These are phyloP conservation scores for Sphecodes monilicornis DNA, from an alignment of 2,888 invertebrate genomes.

Conservation along the genomic window DNA sequence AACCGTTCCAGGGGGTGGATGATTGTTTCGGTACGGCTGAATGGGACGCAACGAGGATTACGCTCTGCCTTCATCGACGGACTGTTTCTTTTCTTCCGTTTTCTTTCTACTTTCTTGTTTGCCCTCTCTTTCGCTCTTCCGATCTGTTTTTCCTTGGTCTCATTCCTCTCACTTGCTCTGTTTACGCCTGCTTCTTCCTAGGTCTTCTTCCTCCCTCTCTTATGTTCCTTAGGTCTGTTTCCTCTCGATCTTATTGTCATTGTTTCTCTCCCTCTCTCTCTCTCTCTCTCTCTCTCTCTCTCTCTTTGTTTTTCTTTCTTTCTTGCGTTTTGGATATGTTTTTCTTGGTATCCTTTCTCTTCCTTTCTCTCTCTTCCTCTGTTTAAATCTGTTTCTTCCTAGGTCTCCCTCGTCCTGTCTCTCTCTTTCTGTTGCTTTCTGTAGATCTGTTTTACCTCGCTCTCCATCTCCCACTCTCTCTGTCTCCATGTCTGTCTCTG, in stretches of 20 bases:
- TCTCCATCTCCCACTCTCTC: not conserved
- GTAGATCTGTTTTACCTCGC: not conserved
- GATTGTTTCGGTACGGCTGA: conserved; percentile 19
- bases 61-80: conserved; percentile 3
- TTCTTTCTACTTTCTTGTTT: not conserved
- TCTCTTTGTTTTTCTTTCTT: not conserved
- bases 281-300: not conserved
- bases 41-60: conserved; percentile 11
- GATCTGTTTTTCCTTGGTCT: not conserved
- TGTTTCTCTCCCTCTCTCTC: too few relatives aligned
- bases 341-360: too few relatives aligned
- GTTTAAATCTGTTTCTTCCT: too few relatives aligned
- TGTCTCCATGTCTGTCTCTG: not conserved
- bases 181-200: too few relatives aligned
- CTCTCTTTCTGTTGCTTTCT: not conserved
- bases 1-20: conserved; percentile 17
- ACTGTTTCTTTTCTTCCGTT: not conserved
- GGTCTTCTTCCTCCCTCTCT: too few relatives aligned
- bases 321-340: not conserved
- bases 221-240: not conserved
- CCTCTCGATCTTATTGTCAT: too few relatives aligned
- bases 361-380: too few relatives aligned
- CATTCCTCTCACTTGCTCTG: too few relatives aligned
- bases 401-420: too few relatives aligned
- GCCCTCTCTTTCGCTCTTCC: not conserved